These are phyloP conservation scores for Tubulanus polymorphus DNA, from an alignment of 2,888 invertebrate species.

Conservation along the genomic window DNA sequence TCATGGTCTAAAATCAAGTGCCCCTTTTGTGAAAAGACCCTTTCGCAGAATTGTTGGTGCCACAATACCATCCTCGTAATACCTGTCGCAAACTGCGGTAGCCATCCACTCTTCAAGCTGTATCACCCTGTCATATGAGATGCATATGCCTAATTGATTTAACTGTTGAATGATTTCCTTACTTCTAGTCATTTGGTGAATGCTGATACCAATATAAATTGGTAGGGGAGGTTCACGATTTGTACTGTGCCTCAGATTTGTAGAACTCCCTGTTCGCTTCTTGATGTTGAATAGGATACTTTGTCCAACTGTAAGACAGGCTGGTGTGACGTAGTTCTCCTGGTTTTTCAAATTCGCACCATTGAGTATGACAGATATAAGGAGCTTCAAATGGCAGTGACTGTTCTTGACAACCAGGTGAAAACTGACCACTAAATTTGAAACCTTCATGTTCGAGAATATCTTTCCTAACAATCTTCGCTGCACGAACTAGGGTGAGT, in stretches of 20 bases:
- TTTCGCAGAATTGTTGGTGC: conserved; percentile 8
- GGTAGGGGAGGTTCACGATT: conserved; percentile 10
- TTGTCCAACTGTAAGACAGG: not conserved
- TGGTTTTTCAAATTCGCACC: not conserved
- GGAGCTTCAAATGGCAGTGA: not conserved
- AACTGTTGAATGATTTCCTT: conserved; percentile 8
- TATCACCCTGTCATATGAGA: conserved; percentile 13
- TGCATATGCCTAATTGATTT: conserved; percentile 5
- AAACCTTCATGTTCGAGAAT: not conserved
- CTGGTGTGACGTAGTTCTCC: not conserved
- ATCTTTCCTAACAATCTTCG: not conserved
- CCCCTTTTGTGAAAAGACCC: conserved; percentile 7
- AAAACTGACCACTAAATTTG: not conserved
- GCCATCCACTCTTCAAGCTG: conserved; percentile 8
- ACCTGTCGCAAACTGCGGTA: conserved; percentile 3
- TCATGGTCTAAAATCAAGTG: conserved; percentile 15
- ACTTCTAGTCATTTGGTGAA: not conserved
- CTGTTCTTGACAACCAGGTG: not conserved
- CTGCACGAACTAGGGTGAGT: not conserved
- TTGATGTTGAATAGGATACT: not conserved
- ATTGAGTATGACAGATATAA: not conserved
- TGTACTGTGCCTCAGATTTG: not conserved
- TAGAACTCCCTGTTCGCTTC: not conserved
- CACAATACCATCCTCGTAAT: conserved; percentile 7
- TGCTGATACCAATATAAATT: conserved; percentile 7